Conservation (phyloP, 2,113 vertebrate species). For the Xiphophorus couchianus region DNA sequence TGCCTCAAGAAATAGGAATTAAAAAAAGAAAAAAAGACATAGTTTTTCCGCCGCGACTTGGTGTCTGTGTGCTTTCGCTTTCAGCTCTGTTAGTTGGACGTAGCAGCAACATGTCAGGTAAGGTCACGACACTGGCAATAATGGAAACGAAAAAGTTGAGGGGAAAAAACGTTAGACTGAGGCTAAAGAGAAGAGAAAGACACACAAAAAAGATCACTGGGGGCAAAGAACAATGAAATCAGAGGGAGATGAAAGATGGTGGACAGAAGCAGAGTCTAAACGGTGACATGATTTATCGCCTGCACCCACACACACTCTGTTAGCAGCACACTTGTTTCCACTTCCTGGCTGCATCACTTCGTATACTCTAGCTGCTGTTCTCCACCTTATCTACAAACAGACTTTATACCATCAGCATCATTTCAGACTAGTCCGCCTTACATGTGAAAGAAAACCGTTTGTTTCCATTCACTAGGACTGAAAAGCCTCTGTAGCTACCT, state of each 20-base stretch:
- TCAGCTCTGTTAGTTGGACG: background rate
- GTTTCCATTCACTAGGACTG: background rate
- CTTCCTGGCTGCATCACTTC: background rate
- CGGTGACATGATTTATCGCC: constrained; percentile 41
- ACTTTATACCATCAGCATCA: background rate
- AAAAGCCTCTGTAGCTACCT: background rate
- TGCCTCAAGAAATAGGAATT: background rate
- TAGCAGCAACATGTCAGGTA: constrained; percentile 27
- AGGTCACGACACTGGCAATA: constrained; percentile 34
- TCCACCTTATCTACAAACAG: background rate
- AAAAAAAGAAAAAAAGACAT: background rate
- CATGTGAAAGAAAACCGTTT: background rate
- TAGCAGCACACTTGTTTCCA: background rate
- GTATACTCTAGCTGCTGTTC: background rate
- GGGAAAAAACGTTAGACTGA: constrained; percentile 1
- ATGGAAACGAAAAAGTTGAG: constrained; percentile 5
- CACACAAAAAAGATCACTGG: background rate
- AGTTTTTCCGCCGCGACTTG: background rate
- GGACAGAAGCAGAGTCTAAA: constrained; percentile 18
- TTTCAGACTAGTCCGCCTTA: background rate
- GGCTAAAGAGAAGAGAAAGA: background rate
- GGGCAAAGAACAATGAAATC: constrained; percentile 29
- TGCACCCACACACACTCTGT: constrained; percentile 2
- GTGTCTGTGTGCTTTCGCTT: background rate
- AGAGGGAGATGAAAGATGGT: constrained; percentile 15